Base-by-base conservation (phyloP, 2,888 invertebrate species). In the Chelonus formosanus region DNA sequence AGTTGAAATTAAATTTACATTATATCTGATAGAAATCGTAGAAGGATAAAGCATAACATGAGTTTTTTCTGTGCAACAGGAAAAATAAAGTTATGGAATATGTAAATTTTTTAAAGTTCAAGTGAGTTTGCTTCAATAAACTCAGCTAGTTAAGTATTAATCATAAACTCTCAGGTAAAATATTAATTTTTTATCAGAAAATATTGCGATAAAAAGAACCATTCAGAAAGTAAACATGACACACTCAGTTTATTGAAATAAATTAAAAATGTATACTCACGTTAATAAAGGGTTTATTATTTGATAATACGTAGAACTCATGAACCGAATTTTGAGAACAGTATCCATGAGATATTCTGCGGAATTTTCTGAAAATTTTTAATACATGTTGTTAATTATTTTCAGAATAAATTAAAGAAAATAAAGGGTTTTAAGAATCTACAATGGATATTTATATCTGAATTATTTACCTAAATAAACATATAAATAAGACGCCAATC, bases 271-370 rank as follows among this genome's bases (percentile, higher is more conserved):
- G 6, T 55, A 5, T 10, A 82, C 84, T 84, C 74, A 84, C 84
- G 73, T 75, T 70, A 84, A 72, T 66, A 84, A 65, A 57, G 81
- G 80, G 74, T 83, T 78, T 71, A 84, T 75, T 70, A 84, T 81
- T 62, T 77, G 72, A 45, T 75, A 75, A 69, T 81, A 78, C 67
- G 71, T 75, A 6, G 75, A 75, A 56, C 72, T 78, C 75, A 82
- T 76, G 67, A 78, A 73, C 67, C 76, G 80, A 68, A 80, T 72
- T 75, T 83, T 84, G 62, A 84, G 72, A 45, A 84, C 69, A 40
- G 84, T 81, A 68, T 84, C 78, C 67, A 84, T 70, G 45, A 80
- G 71, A 71, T 83, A 74, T 63, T 84, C 81, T 43, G 76, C 73
- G 61, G 83, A 84, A 73, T 82, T 75, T 72, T 83, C 84, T 84